A percentile compares a stretch with the other conserved stretches of the same genome.
phyloP scores from a whole-genome alignment of 2,888 invertebrate genomes.

The Pyrrhia umbra region DNA sequence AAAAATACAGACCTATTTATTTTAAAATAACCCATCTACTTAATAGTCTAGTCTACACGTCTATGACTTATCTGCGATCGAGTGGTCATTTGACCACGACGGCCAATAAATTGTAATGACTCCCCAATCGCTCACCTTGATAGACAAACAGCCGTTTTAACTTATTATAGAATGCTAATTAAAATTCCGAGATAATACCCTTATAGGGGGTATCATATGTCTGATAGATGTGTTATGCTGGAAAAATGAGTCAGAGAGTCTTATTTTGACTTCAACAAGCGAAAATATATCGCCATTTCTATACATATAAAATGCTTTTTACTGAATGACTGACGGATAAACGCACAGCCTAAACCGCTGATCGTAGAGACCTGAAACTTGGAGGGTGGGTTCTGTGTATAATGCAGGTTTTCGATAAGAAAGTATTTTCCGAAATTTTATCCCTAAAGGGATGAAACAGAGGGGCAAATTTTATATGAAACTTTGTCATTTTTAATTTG shows the following conservation, averaged over 20 bases:
- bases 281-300: too few relatives aligned
- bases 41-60: slow-evolving; percentile 29
- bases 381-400: too few relatives aligned
- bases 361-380: too few relatives aligned
- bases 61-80: slow-evolving; percentile 71
- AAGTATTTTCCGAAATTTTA: too few relatives aligned
- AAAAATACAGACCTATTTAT: neutral
- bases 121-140: slow-evolving; percentile 75
- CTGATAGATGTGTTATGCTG: slow-evolving; percentile 41
- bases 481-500: too few relatives aligned
- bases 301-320: too few relatives aligned
- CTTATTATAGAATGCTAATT: slow-evolving; percentile 60
- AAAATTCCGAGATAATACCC: slow-evolving; percentile 55
- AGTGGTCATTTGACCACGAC: slow-evolving; percentile 72
- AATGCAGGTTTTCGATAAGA: too few relatives aligned
- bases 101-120: slow-evolving; percentile 73
- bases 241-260: neutral
- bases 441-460: too few relatives aligned
- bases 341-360: too few relatives aligned
- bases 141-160: slow-evolving; percentile 61
- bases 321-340: too few relatives aligned
- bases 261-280: neutral
- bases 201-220: slow-evolving; percentile 50
- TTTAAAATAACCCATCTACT: neutral
- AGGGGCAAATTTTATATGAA: too few relatives aligned